A percentile compares a stretch with the other conserved stretches of the same genome.
Conservation (phyloP, 2,888 invertebrate species). For the Ptycholaimellus sp. region DNA sequence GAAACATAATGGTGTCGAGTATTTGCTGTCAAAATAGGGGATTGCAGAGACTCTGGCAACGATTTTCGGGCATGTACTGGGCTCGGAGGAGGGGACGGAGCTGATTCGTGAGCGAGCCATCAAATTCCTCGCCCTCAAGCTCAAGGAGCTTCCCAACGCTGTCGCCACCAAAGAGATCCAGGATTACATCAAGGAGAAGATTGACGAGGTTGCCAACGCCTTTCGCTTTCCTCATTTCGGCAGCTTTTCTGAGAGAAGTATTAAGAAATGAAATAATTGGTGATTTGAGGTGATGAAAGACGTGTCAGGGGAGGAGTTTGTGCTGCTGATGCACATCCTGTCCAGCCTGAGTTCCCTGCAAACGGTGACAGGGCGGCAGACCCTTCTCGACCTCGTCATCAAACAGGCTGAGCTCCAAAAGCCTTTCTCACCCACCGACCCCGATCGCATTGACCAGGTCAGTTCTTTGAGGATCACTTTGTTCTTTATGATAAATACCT, state of each 20-base stretch:
- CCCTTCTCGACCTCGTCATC: slow-evolving; percentile 56
- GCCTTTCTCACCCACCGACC: too few species aligned
- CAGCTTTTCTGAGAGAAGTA: not conserved
- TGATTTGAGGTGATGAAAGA: slow-evolving; percentile 33
- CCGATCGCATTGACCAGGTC: too few species aligned
- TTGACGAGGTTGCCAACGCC: slow-evolving; percentile 71
- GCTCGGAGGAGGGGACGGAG: slow-evolving; percentile 44
- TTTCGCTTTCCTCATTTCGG: slow-evolving; percentile 4
- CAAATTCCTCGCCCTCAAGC: slow-evolving; percentile 57
- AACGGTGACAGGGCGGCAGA: slow-evolving; percentile 57
- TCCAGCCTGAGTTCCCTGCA: slow-evolving; percentile 54
- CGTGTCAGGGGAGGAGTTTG: slow-evolving; percentile 71
- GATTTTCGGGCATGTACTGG: slow-evolving; percentile 43
- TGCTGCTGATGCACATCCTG: slow-evolving; percentile 59
- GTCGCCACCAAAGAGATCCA: slow-evolving; percentile 58
- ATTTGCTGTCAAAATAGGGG: not conserved
- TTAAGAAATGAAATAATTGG: not conserved
- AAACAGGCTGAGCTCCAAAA: slow-evolving; percentile 57
- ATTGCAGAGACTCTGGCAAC: slow-evolving; percentile 40
- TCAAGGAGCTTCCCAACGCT: slow-evolving; percentile 51
- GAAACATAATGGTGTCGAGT: too few species aligned
- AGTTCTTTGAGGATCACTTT: too few species aligned
- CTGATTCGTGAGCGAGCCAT: slow-evolving; percentile 58
- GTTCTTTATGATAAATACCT: too few species aligned
- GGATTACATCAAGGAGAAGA: slow-evolving; percentile 53